These are phyloP conservation scores for Idaea dimidiata DNA, from an alignment of 2,888 invertebrate genomes.

Conservation along the genomic window DNA sequence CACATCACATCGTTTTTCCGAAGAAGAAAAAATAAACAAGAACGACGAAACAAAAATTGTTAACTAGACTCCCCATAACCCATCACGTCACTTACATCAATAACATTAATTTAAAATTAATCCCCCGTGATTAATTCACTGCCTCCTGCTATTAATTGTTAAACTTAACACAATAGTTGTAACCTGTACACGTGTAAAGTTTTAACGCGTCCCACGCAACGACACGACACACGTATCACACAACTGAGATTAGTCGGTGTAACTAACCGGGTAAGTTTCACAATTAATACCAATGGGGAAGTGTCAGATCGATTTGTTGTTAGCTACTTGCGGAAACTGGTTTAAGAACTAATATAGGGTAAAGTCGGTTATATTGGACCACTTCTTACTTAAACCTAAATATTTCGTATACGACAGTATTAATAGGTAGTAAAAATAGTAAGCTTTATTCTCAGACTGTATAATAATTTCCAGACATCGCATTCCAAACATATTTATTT, in stretches of 20 bases:
- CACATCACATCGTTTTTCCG: too few relatives aligned
- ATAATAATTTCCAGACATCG: too few relatives aligned
- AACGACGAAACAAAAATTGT: too few relatives aligned
- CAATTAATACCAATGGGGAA: slow-evolving; percentile 53
- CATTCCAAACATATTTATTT: too few relatives aligned
- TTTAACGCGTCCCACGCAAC: neutral
- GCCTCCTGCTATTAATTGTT: slow-evolving; percentile 5
- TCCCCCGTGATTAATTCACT: neutral
- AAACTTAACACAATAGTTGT: slow-evolving; percentile 13
- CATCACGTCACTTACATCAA: neutral
- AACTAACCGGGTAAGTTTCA: slow-evolving; percentile 54
- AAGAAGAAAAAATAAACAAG: too few relatives aligned
- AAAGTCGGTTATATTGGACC: too few relatives aligned
- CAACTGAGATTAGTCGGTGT: slow-evolving; percentile 45
- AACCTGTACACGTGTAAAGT: slow-evolving; percentile 9
- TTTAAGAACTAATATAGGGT: neutral
- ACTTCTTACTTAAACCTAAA: too few relatives aligned
- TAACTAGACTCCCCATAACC: too few relatives aligned
- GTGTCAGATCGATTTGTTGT: slow-evolving; percentile 41
- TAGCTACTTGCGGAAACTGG: neutral
- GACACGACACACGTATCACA: slow-evolving; percentile 22
- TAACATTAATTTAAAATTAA: neutral
- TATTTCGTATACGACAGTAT: too few relatives aligned
- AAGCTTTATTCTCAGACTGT: too few relatives aligned
- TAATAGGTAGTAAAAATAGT: too few relatives aligned